Evolutionary conservation across 2,797 vertebrate species (phyloP), one percentile per base, ranked within the genome.

Genomic region (Sylvia borin): DNA sequence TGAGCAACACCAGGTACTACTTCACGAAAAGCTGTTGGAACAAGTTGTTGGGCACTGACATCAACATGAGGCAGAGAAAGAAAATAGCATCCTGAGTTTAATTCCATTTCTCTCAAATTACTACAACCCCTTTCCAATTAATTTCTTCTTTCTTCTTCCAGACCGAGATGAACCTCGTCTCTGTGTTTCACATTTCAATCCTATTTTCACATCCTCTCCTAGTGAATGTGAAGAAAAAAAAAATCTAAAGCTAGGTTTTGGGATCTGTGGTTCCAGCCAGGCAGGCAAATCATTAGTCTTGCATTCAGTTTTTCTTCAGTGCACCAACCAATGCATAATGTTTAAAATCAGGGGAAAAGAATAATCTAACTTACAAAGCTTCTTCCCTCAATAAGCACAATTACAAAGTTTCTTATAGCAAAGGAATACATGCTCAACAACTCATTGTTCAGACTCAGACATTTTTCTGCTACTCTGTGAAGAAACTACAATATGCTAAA

Each of bases 401-500:
- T 6, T 78, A 24, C 50, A 40, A 78, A 70, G 6, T n/a, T 75
- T 68, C 47, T 68, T 51, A 51, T 1, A 71, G 72, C 40, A 81
- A 73, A 70, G 55, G 7, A 86, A 50, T 20, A 71, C 24, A 62
- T 47, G 62, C 16, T 13, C 27, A 84, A 61, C 13, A 91, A 47
- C 14, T 68, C 20, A 68, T 16, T 4, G 4, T 3, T 82, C 40
- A 82, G 70, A 67, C 70, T 11, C 31, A 75, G 34, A 3, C 8
- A 70, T 48, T 72, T 75, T 93, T 80, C 96, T 96, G 96, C 95
- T 78, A 93, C n/a, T 82, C 55, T 45, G 10, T 61, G 25, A 64
- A 83, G 78, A 77, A 83, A 18, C 48, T 67, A 36, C 25, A 20
- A 31, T 8, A 71, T 20, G 61, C 36, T 60, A 42, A 80, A 83